Evolutionary conservation across 1,140 invertebrate genomes (phyloP).

Genomic region (Stenopsyche tienmushanensis): DNA sequence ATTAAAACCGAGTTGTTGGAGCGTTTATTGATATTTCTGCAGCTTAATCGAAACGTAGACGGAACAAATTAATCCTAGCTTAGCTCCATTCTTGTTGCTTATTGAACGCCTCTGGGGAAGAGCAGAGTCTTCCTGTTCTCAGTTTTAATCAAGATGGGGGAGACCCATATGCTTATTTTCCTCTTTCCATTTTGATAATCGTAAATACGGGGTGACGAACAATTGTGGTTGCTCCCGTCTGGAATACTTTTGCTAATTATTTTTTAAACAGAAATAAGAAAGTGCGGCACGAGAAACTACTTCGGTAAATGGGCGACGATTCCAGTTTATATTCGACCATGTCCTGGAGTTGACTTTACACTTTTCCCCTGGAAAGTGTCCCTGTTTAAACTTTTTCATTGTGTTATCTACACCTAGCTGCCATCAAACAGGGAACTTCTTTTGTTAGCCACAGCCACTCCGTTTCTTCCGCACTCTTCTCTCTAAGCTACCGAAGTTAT

Average conservation of each 20-base stretch:
- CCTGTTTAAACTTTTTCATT: constrained; percentile 32
- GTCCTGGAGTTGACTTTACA: constrained; percentile 20
- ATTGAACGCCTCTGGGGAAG: too few relatives aligned
- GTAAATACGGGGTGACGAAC: too few relatives aligned
- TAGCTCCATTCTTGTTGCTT: too few relatives aligned
- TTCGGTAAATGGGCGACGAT: neutral
- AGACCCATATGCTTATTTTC: too few relatives aligned
- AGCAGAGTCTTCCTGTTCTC: too few relatives aligned
- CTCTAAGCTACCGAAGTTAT: neutral
- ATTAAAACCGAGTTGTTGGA: too few relatives aligned
- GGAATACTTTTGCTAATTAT: too few relatives aligned
- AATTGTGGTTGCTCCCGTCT: too few relatives aligned
- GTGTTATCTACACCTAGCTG: constrained; percentile 23
- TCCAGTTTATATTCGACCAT: constrained; percentile 6
- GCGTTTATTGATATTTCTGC: constrained; percentile 16
- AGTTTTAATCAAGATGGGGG: too few relatives aligned
- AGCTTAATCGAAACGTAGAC: constrained; percentile 10
- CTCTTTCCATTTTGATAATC: too few relatives aligned
- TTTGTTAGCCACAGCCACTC: constrained; percentile 29
- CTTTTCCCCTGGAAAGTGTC: constrained; percentile 14
- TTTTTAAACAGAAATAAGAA: too few relatives aligned
- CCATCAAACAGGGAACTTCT: constrained; percentile 22
- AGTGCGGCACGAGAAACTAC: neutral
- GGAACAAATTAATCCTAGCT: constrained; percentile 13
- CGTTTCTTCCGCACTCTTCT: constrained; percentile 11